A percentile compares a stretch with the other conserved stretches of the same genome.
Evolutionary conservation across 2,888 invertebrate species (phyloP).

Genomic region (Eueremaeus valkanovi): DNA sequence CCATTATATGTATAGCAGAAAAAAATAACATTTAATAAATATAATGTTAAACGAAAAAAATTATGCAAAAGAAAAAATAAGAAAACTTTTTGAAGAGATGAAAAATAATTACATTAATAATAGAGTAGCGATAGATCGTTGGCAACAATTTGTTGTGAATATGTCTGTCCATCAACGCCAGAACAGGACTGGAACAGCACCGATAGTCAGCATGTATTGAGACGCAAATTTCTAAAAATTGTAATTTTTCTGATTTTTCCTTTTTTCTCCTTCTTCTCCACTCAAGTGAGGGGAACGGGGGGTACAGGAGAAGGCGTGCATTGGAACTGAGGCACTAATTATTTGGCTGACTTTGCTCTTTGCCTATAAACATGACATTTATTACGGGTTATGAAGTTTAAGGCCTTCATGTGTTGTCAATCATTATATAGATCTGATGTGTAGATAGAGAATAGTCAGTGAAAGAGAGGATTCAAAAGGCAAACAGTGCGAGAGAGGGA

Average conservation of each 20-base stretch:
- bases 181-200: no score
- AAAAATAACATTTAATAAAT: no score
- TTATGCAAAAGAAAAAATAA: background rate
- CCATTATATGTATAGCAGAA: no score
- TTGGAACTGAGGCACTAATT: background rate
- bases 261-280: background rate
- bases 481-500: background rate
- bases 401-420: constrained; percentile 16
- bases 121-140: background rate
- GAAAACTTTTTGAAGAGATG: background rate
- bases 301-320: background rate
- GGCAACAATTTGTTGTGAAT: background rate
- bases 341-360: constrained; percentile 10
- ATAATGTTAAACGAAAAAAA: background rate
- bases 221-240: constrained; percentile 6
- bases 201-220: constrained; percentile 4
- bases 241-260: background rate
- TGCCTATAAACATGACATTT: constrained; percentile 15
- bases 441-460: constrained; percentile 8
- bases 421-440: constrained; percentile 27
- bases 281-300: background rate
- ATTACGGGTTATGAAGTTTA: constrained; percentile 29
- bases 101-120: constrained; percentile 13
- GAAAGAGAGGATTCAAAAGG: background rate
- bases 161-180: constrained; percentile 1